Evolutionary conservation across 2,797 vertebrate genomes (phyloP).

Genomic region (Molossus molossus): DNA sequence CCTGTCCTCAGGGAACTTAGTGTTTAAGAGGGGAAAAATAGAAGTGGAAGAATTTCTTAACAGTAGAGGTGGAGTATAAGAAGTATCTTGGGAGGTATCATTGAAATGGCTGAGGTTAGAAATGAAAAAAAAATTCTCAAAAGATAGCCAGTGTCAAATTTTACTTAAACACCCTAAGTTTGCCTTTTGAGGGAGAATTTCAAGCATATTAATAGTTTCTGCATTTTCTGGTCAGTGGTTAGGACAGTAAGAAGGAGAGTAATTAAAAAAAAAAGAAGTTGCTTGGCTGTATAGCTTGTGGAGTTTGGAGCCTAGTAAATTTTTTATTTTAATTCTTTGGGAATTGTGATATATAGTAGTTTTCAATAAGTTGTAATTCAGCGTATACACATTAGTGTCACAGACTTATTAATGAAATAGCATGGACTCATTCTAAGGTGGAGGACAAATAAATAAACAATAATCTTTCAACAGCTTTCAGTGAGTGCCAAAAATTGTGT

Average conservation of each 20-base stretch:
- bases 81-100: neutral
- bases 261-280: neutral
- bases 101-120: neutral
- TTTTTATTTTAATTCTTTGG: conserved; percentile 36
- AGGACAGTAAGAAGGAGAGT: neutral
- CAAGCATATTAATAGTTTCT: neutral
- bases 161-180: neutral
- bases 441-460: conserved; percentile 25
- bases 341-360: neutral
- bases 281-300: neutral
- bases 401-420: conserved; percentile 12
- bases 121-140: neutral
- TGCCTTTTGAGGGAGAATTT: conserved; percentile 5
- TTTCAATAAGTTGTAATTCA: conserved; percentile 46
- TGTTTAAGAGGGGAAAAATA: neutral
- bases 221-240: conserved; percentile 45
- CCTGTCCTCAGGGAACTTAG: neutral
- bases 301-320: conserved; percentile 34
- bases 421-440: neutral
- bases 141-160: neutral
- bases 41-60: conserved; percentile 35
- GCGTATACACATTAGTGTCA: conserved; percentile 49
- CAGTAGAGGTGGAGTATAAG: conserved; percentile 20
- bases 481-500: neutral
- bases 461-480: neutral